Base-by-base conservation (phyloP, 2,888 invertebrate genomes). In the Diachrysia chrysitis region DNA sequence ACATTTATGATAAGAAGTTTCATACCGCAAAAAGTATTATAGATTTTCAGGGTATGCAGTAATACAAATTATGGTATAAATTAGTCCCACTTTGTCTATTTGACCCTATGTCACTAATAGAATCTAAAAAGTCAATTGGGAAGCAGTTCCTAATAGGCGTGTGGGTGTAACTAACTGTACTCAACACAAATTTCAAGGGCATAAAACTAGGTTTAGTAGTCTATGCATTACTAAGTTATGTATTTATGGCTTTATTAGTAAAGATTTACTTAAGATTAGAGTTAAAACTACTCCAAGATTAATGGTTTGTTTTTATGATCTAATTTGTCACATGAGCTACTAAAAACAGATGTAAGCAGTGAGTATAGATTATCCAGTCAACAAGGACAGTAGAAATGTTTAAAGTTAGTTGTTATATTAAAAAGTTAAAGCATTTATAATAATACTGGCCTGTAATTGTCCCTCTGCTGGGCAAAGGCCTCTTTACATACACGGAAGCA, bases 81-180 rank as follows among this genome's bases (percentile, higher is more conserved):
- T 75, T 75, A 57, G 35, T 42, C 53, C 48, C 69, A 76, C 14
- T 75, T 65, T 51, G 29, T 35, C 54, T 17, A 68, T 48, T 59
- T 75, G 61, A 75, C 59, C 59, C 54, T 19, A 42, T 35, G 25
- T 57, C 46, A 70, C 70, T 75, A 48, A 60, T 17, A 48, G 29
- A n/a, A 61, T 68, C 67, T 23, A 62, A 51, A 32, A 58, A 58
- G 23, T 4, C 17, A n/a, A 48, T 55, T 53, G 23, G 10, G n/a
- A 5, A 63, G 70, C 21, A 51, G 9, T 53, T 14, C 4, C 12
- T 16, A 42, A 37, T 23, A 17, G 32, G 19, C 46, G 58, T 58
- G 32, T 46, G 29, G 48, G 48, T 35, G 19, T 21, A 35, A n/a
- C 16, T 14, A 25, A 16, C 10, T 54, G 42, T 42, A 17, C 12